A percentile compares a stretch with the other conserved stretches of the same genome.
These are phyloP conservation scores for Conus canariensis DNA, from an alignment of 2,888 invertebrate species.

Conservation along the genomic window DNA sequence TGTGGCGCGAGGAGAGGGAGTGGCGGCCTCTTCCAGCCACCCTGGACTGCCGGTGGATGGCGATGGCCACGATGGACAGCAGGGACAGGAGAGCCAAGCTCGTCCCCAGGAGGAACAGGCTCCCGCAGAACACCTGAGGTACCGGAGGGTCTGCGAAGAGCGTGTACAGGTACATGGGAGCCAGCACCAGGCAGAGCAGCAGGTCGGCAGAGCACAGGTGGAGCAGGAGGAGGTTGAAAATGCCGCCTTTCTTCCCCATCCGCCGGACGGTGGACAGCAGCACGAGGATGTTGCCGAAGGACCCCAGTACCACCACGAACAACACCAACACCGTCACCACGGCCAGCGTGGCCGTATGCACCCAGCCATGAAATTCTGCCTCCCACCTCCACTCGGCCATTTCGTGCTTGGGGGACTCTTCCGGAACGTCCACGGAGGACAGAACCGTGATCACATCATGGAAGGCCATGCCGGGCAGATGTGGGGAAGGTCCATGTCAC, in stretches of 20 bases:
- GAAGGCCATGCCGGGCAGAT: no score
- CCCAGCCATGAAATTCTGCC: slow-evolving; percentile 56
- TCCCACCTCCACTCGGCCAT: slow-evolving; percentile 46
- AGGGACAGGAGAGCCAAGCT: slow-evolving; percentile 62
- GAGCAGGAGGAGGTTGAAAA: slow-evolving; percentile 63
- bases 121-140: slow-evolving; percentile 65
- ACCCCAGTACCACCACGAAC: slow-evolving; percentile 66
- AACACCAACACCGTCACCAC: slow-evolving; percentile 70
- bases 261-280: slow-evolving; percentile 60
- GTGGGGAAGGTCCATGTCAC: no score
- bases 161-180: slow-evolving; percentile 65
- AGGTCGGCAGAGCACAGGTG: slow-evolving; percentile 68
- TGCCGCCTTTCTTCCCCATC: slow-evolving; percentile 56
- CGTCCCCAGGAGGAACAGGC: slow-evolving; percentile 64
- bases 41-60: slow-evolving; percentile 62
- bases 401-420: no score
- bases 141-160: slow-evolving; percentile 64
- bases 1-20: slow-evolving; percentile 57
- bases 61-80: slow-evolving; percentile 64
- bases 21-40: slow-evolving; percentile 57
- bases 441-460: no score
- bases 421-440: no score
- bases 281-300: slow-evolving; percentile 66
- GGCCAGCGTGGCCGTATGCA: slow-evolving; percentile 68
- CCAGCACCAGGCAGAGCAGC: slow-evolving; percentile 63